Conservation (phyloP, 1,140 invertebrate species). For the Cotesia typhae region DNA sequence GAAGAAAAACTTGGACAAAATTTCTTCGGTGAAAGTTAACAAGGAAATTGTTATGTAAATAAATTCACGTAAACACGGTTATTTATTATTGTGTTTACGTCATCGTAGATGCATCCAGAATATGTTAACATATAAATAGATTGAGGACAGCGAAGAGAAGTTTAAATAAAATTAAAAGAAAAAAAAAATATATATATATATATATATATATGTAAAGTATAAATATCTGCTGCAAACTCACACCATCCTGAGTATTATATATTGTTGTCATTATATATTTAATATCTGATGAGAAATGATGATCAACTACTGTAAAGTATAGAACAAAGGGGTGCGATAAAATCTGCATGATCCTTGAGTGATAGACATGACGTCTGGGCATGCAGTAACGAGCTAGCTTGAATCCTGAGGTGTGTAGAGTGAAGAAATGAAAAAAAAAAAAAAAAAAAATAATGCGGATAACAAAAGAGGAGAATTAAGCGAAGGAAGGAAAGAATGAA, state of each 20-base stretch:
- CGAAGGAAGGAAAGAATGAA: conserved; percentile 27
- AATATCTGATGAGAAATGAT: conserved; percentile 5
- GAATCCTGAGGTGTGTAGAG: conserved; percentile 8
- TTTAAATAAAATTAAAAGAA: neutral
- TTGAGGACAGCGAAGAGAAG: neutral
- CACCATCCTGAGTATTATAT: too few species aligned
- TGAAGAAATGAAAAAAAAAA: conserved; percentile 1
- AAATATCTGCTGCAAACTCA: too few species aligned
- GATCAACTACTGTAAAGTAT: neutral
- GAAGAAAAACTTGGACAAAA: conserved; percentile 5
- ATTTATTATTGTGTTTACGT: conserved; percentile 9
- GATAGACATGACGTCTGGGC: conserved; percentile 31
- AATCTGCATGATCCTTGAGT: conserved; percentile 22
- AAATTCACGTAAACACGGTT: neutral
- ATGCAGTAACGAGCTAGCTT: conserved; percentile 4
- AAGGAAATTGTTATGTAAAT: conserved; percentile 5
- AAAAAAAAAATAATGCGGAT: conserved; percentile 18
- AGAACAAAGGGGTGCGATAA: conserved; percentile 11
- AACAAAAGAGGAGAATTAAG: conserved; percentile 23
- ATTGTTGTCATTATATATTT: too few species aligned
- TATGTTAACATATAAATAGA: conserved; percentile 18
- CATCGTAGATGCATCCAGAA: neutral
- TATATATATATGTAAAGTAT: too few species aligned
- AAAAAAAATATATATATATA: too few species aligned
- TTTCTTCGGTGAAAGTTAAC: conserved; percentile 8